Percentiles rank a stretch among this genome's conserved stretches.
Conservation (phyloP, 2,888 invertebrate species). For the Melikaiella ostensackeni region DNA sequence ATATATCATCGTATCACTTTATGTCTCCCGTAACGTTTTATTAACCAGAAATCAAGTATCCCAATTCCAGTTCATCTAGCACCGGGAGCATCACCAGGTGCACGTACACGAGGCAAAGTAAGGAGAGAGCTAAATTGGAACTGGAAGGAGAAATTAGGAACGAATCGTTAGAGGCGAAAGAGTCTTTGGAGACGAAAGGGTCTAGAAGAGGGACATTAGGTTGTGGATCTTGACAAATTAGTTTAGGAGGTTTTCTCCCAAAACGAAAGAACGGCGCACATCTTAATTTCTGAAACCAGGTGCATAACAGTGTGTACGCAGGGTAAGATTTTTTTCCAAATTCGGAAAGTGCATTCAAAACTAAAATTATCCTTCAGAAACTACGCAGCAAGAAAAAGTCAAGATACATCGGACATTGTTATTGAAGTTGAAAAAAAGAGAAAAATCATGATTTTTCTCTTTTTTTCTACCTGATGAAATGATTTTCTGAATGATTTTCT, state of each 20-base stretch:
- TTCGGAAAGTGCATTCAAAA: too few relatives aligned
- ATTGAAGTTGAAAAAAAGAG: too few relatives aligned
- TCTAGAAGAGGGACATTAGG: slow-evolving; percentile 25
- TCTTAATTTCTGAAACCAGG: neutral
- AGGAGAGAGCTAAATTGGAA: neutral
- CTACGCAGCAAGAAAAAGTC: too few relatives aligned
- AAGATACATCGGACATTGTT: too few relatives aligned
- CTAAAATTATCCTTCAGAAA: too few relatives aligned
- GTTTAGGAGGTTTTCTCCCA: slow-evolving; percentile 28
- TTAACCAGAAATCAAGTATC: slow-evolving; percentile 68
- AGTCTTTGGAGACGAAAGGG: slow-evolving; percentile 16
- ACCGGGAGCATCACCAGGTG: too few relatives aligned
- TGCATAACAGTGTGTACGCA: too few relatives aligned
- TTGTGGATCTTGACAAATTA: slow-evolving; percentile 35
- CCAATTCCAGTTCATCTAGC: slow-evolving; percentile 8
- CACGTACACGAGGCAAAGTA: too few relatives aligned
- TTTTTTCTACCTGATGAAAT: too few relatives aligned
- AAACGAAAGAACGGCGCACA: neutral
- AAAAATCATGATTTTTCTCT: too few relatives aligned
- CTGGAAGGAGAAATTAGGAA: neutral
- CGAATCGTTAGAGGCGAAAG: slow-evolving; percentile 11
- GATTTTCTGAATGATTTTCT: too few relatives aligned
- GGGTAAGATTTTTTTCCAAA: too few relatives aligned
- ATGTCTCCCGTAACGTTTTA: slow-evolving; percentile 68
- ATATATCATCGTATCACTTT: slow-evolving; percentile 70